Conservation (phyloP, 2,888 invertebrate species). For the Venusia cambrica region DNA sequence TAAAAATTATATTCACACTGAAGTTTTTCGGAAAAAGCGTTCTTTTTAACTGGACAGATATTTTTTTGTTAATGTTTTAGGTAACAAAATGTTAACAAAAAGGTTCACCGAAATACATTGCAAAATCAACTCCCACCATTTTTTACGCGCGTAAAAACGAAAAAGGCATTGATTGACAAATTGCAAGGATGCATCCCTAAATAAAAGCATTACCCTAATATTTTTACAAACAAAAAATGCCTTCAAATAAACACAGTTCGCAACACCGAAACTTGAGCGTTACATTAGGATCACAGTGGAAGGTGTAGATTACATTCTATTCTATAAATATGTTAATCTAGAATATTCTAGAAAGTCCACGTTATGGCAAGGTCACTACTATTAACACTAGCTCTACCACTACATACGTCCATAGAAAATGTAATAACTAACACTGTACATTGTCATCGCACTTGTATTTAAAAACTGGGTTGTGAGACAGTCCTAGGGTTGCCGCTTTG, state of each 20-base stretch:
- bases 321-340: constrained; percentile 56
- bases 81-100: neutral
- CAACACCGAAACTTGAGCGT: constrained; percentile 74
- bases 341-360: constrained; percentile 57
- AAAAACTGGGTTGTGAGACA: constrained; percentile 77
- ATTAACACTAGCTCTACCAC: constrained; percentile 67
- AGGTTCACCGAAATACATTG: neutral
- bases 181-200: constrained; percentile 74
- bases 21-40: constrained; percentile 2
- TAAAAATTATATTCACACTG: constrained; percentile 11
- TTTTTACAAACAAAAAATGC: constrained; percentile 32
- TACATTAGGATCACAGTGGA: constrained; percentile 80
- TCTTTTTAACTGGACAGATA: constrained; percentile 13
- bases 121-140: constrained; percentile 8
- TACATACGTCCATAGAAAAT: constrained; percentile 70
- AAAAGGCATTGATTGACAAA: too few relatives aligned
- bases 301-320: constrained; percentile 71
- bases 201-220: constrained; percentile 41
- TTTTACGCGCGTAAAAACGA: constrained; percentile 36
- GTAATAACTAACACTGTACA: constrained; percentile 71
- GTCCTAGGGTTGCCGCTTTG: constrained; percentile 70
- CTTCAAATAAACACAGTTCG: constrained; percentile 53
- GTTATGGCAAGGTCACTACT: constrained; percentile 77
- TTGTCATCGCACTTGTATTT: constrained; percentile 40
- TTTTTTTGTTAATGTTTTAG: constrained; percentile 3